Evolutionary conservation across 1,140 invertebrate genomes (phyloP).

Genomic region (Phenacoccus solenopsis): DNA sequence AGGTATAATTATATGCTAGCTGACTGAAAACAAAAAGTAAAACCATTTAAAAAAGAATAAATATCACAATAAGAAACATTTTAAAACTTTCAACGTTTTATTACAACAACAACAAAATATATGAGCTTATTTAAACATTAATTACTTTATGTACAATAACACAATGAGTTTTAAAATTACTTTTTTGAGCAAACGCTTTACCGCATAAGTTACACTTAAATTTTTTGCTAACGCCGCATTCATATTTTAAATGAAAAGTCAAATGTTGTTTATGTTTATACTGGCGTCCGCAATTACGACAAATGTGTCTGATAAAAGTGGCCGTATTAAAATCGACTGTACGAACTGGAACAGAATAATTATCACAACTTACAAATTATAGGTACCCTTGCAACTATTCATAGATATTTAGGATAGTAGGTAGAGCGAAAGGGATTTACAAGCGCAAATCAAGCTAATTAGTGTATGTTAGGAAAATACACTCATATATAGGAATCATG

Average conservation of each 20-base stretch:
- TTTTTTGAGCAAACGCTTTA: slow-evolving; percentile 11
- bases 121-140: neutral
- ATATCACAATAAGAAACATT: neutral
- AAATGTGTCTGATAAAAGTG: slow-evolving; percentile 20
- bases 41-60: neutral
- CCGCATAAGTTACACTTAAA: slow-evolving; percentile 42
- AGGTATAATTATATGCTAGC: neutral
- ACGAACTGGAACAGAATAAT: neutral
- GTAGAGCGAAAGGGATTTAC: too few relatives aligned
- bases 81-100: neutral
- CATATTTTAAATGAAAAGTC: slow-evolving; percentile 38
- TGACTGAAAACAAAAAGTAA: neutral
- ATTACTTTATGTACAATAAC: slow-evolving; percentile 11
- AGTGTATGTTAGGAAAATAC: too few relatives aligned
- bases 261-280: slow-evolving; percentile 39
- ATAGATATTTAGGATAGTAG: too few relatives aligned
- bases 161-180: slow-evolving; percentile 10
- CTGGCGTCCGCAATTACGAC: slow-evolving; percentile 35
- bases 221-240: slow-evolving; percentile 41
- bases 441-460: too few relatives aligned
- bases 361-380: neutral
- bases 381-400: too few relatives aligned
- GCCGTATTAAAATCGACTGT: neutral
- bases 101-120: neutral
- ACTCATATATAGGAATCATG: too few relatives aligned